phyloP scores from a whole-genome alignment of 2,797 vertebrate species.

The Argentina silus region DNA sequence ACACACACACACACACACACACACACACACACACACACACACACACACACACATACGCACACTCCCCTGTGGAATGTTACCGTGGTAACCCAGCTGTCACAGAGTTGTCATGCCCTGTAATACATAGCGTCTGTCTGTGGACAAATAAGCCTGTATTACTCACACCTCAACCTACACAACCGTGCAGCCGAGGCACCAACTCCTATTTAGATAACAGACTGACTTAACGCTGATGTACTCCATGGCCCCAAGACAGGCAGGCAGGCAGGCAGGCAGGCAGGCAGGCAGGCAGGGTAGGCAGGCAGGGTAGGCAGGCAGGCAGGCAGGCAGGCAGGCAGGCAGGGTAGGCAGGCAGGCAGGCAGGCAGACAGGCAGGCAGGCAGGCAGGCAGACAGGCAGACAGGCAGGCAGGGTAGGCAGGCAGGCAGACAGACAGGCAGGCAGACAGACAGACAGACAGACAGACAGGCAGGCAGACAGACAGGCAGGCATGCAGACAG shows the following conservation, averaged over 20 bases:
- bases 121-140: background rate
- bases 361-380: no score
- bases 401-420: no score
- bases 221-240: background rate
- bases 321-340: no score
- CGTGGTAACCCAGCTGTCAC: constrained; percentile 23
- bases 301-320: no score
- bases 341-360: no score
- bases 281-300: no score
- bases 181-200: background rate
- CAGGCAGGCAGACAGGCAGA: no score
- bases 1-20: background rate
- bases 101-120: constrained; percentile 19
- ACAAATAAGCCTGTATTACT: constrained; percentile 3
- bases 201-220: background rate
- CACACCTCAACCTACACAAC: constrained; percentile 7
- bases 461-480: no score
- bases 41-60: background rate
- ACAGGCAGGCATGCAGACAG: no score
- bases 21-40: constrained; percentile 4
- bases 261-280: background rate
- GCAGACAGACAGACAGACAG: no score
- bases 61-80: background rate
- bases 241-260: background rate
- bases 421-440: no score